Evolutionary conservation across 1,140 invertebrate species (phyloP), one percentile per base, ranked within the genome.

Genomic region (Hylyphantes graminicola): DNA sequence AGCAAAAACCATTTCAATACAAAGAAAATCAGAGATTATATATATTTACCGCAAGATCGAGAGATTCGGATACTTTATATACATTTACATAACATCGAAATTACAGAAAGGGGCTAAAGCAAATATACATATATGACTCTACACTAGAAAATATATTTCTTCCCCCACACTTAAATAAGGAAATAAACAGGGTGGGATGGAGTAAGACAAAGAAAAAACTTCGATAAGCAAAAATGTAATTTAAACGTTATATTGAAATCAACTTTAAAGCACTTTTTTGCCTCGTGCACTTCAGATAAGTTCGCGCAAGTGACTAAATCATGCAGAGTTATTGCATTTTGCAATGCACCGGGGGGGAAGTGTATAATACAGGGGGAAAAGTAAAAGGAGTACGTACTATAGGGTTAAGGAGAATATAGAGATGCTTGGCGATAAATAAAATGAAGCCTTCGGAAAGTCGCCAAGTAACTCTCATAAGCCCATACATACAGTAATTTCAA

Each of bases 191-290:
- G 48, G 15, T 68, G 57, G 78, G 21, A 79, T 55, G 19, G 68
- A 81, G 64, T 72, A 19, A 54, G n/a, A 79, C 55, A 79, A 59
- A 78, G 54, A 54, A 21, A 54, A 78, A 48, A 78, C 17, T 50
- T 17, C 50, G 55, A 68, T 70, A 81, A 72, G 67, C 67, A 72
- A 68, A 57, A 19, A 73, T 81, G 78, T 81, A 81, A 81, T 81
- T 81, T 81, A 81, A 81, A 81, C 64, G 78, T 81, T 81, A 81
- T 81, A 81, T 81, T 68, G 78, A 81, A 81, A 81, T 81, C 78
- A 81, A 72, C 78, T 81, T 63, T 72, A 81, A 81, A 81, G 67
- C 68, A 81, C 78, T 73, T 73, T 81, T n/a, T 81, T 53, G 55
- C 55, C 50, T 61, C 17, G 64, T 61, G 15, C 68, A 13, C 78